These are phyloP conservation scores for Agrochola circellaris DNA, from an alignment of 2,888 invertebrate genomes.

Conservation along the genomic window DNA sequence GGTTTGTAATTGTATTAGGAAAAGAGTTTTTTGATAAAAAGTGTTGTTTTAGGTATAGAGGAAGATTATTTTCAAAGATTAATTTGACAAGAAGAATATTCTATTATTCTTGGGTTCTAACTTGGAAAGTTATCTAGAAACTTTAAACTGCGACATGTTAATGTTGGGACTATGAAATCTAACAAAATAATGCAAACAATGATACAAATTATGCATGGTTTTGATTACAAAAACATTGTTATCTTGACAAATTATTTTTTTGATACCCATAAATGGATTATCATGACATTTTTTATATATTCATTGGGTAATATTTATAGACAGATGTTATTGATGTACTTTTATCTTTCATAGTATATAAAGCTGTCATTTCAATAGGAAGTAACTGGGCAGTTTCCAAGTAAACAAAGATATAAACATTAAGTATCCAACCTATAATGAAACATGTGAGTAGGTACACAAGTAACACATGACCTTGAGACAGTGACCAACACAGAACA, in stretches of 20 bases:
- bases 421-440: constrained; percentile 35
- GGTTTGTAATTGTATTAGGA: background rate
- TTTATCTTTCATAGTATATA: constrained; percentile 17
- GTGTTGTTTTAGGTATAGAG: background rate
- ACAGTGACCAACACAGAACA: constrained; percentile 37
- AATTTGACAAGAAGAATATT: background rate
- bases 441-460: constrained; percentile 51
- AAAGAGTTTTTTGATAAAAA: background rate
- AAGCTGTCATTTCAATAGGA: constrained; percentile 17
- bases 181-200: background rate
- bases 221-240: background rate
- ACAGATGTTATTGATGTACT: constrained; percentile 13
- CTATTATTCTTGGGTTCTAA: background rate
- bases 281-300: background rate
- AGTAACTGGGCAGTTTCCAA: constrained; percentile 26
- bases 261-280: background rate
- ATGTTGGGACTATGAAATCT: background rate
- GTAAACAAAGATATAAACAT: constrained; percentile 49
- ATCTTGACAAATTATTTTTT: background rate
- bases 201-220: background rate
- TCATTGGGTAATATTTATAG: background rate
- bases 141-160: background rate
- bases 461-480: constrained; percentile 63
- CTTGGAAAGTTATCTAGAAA: background rate
- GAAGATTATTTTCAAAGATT: too few species aligned